Evolutionary conservation across 2,888 invertebrate genomes (phyloP), one percentile per base, ranked within the genome.

Genomic region (Argyra leucocephala): DNA sequence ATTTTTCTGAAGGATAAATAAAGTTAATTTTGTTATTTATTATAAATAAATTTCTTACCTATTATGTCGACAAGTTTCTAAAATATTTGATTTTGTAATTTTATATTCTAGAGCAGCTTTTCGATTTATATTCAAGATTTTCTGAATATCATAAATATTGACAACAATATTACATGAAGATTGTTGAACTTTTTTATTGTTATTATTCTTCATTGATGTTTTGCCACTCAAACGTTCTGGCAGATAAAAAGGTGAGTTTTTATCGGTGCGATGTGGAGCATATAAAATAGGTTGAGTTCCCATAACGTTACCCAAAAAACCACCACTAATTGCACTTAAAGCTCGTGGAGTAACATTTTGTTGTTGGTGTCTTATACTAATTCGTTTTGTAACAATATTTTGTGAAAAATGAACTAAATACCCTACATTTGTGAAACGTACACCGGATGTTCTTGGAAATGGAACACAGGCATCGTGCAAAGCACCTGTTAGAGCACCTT

Each of bases 381-480:
- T 75, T 65, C 89, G 82, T 71, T 89, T 83, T 0, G 86, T 83
- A 71, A 86, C 85, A 65, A 88, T 82, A 0, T 89, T 88, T 63
- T 92, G 84, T 63, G 89, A 89, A 80, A 96, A 96, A 70, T 91
- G 91, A 0, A 94, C 93, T 66, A 97, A 80, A 65, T 87, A 85
- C 73, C 92, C 92, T 23, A 90, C 90, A 26, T 90, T 90, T 78
- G 92, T 93, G 83, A 96, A 97, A 73, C 90, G 88, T 0, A 94
- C 96, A 1, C 96, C 96, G 12, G 93, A 94, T 0, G 96, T 96
- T 64, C 93, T 83, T 0, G 96, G 96, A 78, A 95, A 97, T 0
- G 96, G 96, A 71, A 97, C 91, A 75, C 91, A 91, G 9, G 91
- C 87, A 74, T 92, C 92, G 64, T 80, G 79, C 6, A 80, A 66